phyloP scores from a whole-genome alignment of 1,140 invertebrate species.

The Saccostrea glomerata region DNA sequence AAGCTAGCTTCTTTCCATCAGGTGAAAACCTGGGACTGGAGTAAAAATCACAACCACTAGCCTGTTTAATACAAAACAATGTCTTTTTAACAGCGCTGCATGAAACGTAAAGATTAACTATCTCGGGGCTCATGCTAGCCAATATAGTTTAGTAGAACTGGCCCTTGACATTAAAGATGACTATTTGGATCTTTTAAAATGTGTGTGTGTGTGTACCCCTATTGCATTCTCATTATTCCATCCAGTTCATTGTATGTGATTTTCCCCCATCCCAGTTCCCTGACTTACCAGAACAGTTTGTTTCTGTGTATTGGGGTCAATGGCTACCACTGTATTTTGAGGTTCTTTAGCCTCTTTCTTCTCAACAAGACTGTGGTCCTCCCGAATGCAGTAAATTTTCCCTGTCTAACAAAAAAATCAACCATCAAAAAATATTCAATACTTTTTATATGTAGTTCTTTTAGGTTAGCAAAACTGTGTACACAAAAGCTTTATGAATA shows the following conservation, averaged over 20 bases:
- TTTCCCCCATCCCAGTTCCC: not conserved
- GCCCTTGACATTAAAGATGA: no score
- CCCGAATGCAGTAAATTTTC: constrained; percentile 70
- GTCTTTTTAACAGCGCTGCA: no score
- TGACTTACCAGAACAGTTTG: constrained; percentile 57
- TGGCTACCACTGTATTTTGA: constrained; percentile 69
- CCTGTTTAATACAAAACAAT: constrained; percentile 54
- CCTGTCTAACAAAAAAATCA: constrained; percentile 14
- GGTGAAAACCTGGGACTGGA: constrained; percentile 74
- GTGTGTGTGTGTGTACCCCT: no score
- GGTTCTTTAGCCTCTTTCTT: constrained; percentile 67
- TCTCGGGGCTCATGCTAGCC: no score
- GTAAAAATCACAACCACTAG: constrained; percentile 75
- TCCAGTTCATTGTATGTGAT: no score
- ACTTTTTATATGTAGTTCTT: no score
- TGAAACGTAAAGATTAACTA: no score
- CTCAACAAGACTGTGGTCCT: constrained; percentile 71
- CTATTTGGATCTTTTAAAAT: no score
- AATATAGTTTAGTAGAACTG: no score
- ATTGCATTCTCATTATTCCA: no score
- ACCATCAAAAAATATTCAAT: not conserved
- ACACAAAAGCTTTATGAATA: no score
- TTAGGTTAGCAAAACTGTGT: no score
- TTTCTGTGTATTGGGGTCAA: constrained; percentile 64
- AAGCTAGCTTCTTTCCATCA: constrained; percentile 75